Evolutionary conservation across 53 echinoderm and acorn worm genomes (phyloP), one percentile per base, ranked within the genome.

Genomic region (Hippasteria phrygiana): DNA sequence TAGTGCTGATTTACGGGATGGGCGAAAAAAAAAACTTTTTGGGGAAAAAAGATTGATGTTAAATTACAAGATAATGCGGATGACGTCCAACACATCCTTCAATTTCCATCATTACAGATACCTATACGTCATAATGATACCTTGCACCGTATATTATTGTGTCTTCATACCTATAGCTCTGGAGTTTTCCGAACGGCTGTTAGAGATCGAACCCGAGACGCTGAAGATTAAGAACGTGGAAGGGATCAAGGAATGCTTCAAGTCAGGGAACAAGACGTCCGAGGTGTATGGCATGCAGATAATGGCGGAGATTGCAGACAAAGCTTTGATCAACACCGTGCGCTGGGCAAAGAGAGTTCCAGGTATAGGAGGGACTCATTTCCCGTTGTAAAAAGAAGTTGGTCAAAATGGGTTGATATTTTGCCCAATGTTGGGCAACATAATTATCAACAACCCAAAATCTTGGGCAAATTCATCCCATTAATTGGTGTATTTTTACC

Each of bases 281-380:
- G 62, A 80, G 41, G 46, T 66, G 28, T 46, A 73, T 1, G 91
- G 72, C 37, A 81, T 90, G 34, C 35, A 64, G 36, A 91, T 91
- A 6, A 53, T 91, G 50, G 80, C 91, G 11, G 88, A 87, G 62
- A 63, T 93, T 10, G 88, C 93, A 0, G 90, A 91, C 43, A 62
- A 74, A 34, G 93, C 91, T 16, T 47, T 93, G 75, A 75, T 88
- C 37, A 76, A 59, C 54, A 91, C 90, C 16, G 90, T 93, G 28
- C 83, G 75, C 10, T 93, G 93, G 93, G 93, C 93, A 18, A 93
- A 93, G 66, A 75, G 91, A 42, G 88, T 93, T 29, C 93, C 93
- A 59, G 91, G 93, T 93, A 63, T 72, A n/a, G n/a, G 87, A 7
- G 7, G 11, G 2, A 2, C 17, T 47, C 13, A 24, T 16, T 66